Evolutionary conservation across 1,140 invertebrate species (phyloP), one percentile per base, ranked within the genome.

Genomic region (Oncopodura yosiiana): DNA sequence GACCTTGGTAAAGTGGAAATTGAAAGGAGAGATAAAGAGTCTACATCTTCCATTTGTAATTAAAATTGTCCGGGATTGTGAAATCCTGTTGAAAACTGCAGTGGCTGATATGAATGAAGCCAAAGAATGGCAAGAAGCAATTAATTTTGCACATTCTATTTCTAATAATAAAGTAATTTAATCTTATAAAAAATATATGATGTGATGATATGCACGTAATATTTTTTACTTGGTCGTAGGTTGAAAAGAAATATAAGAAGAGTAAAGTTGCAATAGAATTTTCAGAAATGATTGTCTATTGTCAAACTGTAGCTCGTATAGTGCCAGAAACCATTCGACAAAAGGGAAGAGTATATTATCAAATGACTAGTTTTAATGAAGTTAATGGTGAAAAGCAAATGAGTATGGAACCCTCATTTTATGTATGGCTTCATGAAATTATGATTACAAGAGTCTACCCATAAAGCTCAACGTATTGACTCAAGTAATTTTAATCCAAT

Each of bases 401-500:
- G 39, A 18, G 26, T 14, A 23, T 11, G 30, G 19, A 44, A 9
- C 24, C 19, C 9, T 21, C 23, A 23, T 42, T 44, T 32, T 32
- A 19, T 53, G 16, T 34, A 26, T 34, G 45, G 56, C 27, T 30
- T 12, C 48, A 56, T 30, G 48, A 56, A 21, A 38, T 6, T 14
- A 24, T 6, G 19, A 5, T 4, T 6, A 27, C 11, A 44, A 23
- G 92, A 41, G 86, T 94, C 8, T 94, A 93, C 69, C 86, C 92
- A 1, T n/a, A 94, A 75, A 61, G 86, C 87, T 1, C 84, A 91
- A 67, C 77, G 94, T 42, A 82, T 96, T 41, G 93, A 98, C 68
- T 97, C 93, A 0, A 94, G 91, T 0, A 99, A 99, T 74, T 95
- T 94, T 69, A 93, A 91, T 75, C 94, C 94, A 0, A 75, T 94